Base-by-base conservation (phyloP, 2,113 vertebrate species). In the Ardeotis arabs region DNA sequence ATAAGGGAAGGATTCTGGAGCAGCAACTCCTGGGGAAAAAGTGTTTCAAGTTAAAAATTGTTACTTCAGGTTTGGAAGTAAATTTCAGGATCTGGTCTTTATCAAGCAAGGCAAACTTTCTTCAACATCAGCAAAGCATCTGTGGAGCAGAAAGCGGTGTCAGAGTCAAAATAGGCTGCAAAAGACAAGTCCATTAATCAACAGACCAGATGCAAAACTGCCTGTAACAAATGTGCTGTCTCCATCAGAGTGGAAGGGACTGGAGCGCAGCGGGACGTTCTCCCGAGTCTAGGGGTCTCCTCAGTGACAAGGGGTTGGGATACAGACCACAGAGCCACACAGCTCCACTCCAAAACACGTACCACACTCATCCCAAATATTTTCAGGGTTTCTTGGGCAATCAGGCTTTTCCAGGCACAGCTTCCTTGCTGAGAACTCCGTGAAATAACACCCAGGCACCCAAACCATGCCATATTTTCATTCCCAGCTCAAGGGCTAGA, bases 1-100 rank as follows among this genome's bases (percentile, higher is more conserved):
- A 98, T 98, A 98, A 98, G 98, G 98, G 97, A 98, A 98, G 96
- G 97, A 98, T 98, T 98, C 97, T 97, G 96, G 97, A 44, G 72
- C 69, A 81, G 95, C 28, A 89, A 98, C 97, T 98, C 98, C 96
- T 94, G 95, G 95, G 97, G 95, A 91, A 98, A 98, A 98, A 97
- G 97, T 23, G n/a, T 98, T 98, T 98, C 98, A 95, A 97, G 98
- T 98, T 98, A 98, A 98, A 98, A 98, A 98, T 97, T 97, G 98
- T 97, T 97, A 98, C 97, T 98, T 98, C 98, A 98, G 98, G 98
- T 98, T 98, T 98, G 98, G 98, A 98, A 98, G 97, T 97, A 97
- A 98, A 98, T 97, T 97, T 97, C 95, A 96, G 98, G 97, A 97
- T 98, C 98, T 98, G 98, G 91, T 98, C 98, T 98, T 98, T 98